Evolutionary conservation across 2,113 vertebrate genomes (phyloP).

Genomic region (Amazona vittata): DNA sequence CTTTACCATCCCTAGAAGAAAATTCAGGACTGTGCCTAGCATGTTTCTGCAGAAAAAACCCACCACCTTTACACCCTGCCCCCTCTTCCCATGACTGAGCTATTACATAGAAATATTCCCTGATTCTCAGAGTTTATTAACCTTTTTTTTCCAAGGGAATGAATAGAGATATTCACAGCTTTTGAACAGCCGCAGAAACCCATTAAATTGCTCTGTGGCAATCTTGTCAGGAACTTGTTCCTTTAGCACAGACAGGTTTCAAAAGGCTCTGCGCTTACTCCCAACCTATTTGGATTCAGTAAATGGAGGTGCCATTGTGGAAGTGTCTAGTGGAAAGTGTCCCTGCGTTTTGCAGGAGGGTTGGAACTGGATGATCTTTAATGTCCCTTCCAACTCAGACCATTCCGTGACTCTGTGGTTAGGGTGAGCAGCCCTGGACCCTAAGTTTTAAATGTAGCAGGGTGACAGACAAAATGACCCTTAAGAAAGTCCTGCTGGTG

Average conservation of each 20-base stretch:
- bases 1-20: neutral
- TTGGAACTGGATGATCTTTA: neutral
- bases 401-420: neutral
- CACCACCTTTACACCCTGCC: neutral
- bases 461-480: neutral
- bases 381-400: neutral
- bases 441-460: neutral
- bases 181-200: slow-evolving; percentile 38
- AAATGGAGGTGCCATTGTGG: neutral
- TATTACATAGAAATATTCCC: slow-evolving; percentile 6
- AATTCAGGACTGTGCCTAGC: neutral
- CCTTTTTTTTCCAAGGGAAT: slow-evolving; percentile 29
- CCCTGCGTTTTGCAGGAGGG: neutral
- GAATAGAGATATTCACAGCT: slow-evolving; percentile 31
- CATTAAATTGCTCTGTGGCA: slow-evolving; percentile 24
- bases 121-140: slow-evolving; percentile 39
- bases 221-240: slow-evolving; percentile 6
- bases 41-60: neutral
- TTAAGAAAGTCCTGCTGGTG: neutral
- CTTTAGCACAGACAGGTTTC: neutral
- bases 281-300: neutral
- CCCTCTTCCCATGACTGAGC: neutral
- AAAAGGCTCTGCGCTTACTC: neutral
- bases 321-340: neutral
- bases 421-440: neutral